These are phyloP conservation scores for Parazoanthus swiftii DNA, from an alignment of 92 coral and sea anemone genomes.

Conservation along the genomic window DNA sequence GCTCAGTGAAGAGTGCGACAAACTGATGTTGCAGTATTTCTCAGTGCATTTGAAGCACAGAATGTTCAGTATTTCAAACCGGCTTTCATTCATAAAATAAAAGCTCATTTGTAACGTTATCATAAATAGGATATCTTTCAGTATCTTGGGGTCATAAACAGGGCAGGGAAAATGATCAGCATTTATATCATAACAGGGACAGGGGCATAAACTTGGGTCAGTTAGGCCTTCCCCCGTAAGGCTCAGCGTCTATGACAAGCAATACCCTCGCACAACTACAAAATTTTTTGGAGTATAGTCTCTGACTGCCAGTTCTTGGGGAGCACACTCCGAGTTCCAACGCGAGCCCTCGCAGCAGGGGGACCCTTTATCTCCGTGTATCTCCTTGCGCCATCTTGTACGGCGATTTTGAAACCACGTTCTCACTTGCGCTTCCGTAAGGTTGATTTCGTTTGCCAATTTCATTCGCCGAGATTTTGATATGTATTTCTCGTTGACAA, in stretches of 20 bases:
- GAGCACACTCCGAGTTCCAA: slow-evolving; percentile 32
- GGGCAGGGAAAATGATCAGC: too few species aligned
- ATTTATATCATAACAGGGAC: too few species aligned
- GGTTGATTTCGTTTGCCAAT: slow-evolving; percentile 74
- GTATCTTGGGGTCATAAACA: too few species aligned
- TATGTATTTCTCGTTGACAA: slow-evolving; percentile 80
- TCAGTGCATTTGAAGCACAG: too few species aligned
- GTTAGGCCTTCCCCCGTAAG: too few species aligned
- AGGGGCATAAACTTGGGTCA: background rate
- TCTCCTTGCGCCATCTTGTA: slow-evolving; percentile 91
- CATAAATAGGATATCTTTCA: too few species aligned
- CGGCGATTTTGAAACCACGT: slow-evolving; percentile 92
- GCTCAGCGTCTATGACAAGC: slow-evolving; percentile 42
- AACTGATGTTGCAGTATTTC: too few species aligned
- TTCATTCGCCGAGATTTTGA: slow-evolving; percentile 81
- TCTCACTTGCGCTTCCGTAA: slow-evolving; percentile 88
- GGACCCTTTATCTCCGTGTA: slow-evolving; percentile 62
- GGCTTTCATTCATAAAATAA: too few species aligned
- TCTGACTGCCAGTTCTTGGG: slow-evolving; percentile 19
- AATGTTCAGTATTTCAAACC: too few species aligned
- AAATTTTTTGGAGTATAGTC: slow-evolving; percentile 44
- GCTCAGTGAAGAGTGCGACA: too few species aligned
- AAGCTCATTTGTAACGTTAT: too few species aligned
- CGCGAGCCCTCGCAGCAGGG: slow-evolving; percentile 45
- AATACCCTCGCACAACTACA: slow-evolving; percentile 73